Conservation (phyloP, 2,797 vertebrate genomes). For the Bovichtus variegatus region DNA sequence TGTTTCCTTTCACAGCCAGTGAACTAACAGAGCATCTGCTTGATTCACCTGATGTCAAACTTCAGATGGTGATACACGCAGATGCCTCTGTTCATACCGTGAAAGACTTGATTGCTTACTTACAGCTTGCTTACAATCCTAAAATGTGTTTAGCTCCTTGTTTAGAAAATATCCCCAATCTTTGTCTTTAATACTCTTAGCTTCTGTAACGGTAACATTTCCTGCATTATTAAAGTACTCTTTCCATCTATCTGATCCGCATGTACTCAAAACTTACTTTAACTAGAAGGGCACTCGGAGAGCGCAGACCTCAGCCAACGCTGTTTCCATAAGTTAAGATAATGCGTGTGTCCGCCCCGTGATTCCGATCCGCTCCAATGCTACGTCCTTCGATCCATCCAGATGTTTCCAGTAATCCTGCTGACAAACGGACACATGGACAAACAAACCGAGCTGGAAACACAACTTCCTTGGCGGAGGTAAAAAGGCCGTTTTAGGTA, state of each 20-base stretch:
- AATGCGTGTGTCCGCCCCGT: no score
- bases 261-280: neutral
- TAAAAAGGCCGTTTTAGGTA: neutral
- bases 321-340: no score
- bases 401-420: no score
- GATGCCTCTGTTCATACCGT: neutral
- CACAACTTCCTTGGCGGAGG: no score
- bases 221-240: no score
- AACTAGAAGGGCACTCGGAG: neutral
- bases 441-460: no score
- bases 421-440: no score
- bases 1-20: conserved; percentile 58
- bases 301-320: no score
- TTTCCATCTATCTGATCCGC: neutral
- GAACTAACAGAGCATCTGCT: conserved; percentile 59
- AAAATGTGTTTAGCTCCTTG: neutral
- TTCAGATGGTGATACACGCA: neutral
- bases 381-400: no score
- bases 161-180: neutral
- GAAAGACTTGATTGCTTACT: neutral
- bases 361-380: no score
- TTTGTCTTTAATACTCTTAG: no score
- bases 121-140: neutral
- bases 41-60: conserved; percentile 50
- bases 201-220: no score